Evolutionary conservation across 2,888 invertebrate species (phyloP), one percentile per base, ranked within the genome.

Genomic region (Macaria notata): DNA sequence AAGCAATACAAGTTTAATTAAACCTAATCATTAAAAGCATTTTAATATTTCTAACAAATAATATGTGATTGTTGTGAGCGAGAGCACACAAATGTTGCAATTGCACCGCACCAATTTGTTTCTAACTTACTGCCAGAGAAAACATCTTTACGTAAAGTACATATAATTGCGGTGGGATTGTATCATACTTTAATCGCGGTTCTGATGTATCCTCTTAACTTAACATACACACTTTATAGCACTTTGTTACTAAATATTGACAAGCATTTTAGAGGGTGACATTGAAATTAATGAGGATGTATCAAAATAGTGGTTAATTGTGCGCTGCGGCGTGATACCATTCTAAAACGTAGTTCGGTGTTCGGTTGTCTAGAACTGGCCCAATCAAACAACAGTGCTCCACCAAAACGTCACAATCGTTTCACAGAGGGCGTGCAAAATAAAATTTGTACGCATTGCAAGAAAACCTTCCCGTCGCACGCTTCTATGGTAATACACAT

Each of bases 401-500:
- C 94, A 78, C 94, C 94, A 77, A 93, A 93, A 85, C 88, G 92
- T 87, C 92, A 92, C 87, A 92, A 92, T 87, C 89, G 91, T 89
- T 90, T 91, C 88, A 89, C 92, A 84, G 87, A 90, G 81, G 92
- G 92, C 78, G 86, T 83, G 75, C 88, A 92, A 76, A 92, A 89
- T 81, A 94, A 94, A 86, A 89, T 87, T 64, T 95, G 96, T 84
- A 83, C 93, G 71, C 92, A 94, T 61, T 95, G 95, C 88, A 93
- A 93, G 79, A 95, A 95, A 86, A 92, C 92, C 66, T 95, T 95
- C 86, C 95, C 95, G 57, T 95, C 95, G 53, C 95, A 95, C 80
- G 95, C 95, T 53, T 95, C 95, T 56, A 95, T 96, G 95, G 92
- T 95, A 60, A 95, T 95, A 72, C 96, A 96, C 79, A 93, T 94